Evolutionary conservation across 2,888 invertebrate species (phyloP).

Genomic region (Agrilus mali): DNA sequence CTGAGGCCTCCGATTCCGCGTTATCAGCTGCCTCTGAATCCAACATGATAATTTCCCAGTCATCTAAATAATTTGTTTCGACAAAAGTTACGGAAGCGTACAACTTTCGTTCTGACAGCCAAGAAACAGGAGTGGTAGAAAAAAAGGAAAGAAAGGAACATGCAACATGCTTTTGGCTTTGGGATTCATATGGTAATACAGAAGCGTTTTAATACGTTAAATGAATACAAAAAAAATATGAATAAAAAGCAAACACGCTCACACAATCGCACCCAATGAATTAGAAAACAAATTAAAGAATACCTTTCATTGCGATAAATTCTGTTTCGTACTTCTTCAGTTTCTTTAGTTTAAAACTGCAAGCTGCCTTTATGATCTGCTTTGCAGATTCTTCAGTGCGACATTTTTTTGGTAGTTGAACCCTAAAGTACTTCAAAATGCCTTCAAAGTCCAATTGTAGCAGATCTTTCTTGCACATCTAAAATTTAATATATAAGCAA

Average conservation of each 20-base stretch:
- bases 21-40: conserved; percentile 46
- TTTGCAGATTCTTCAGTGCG: conserved; percentile 81
- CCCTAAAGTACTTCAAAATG: conserved; percentile 94
- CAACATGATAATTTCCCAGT: conserved; percentile 35
- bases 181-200: too few species aligned
- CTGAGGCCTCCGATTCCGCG: conserved; percentile 43
- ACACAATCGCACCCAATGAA: neutral
- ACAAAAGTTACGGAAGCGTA: too few species aligned
- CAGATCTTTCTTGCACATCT: conserved; percentile 78
- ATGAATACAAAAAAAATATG: too few species aligned
- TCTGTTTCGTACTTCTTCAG: conserved; percentile 92
- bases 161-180: too few species aligned
- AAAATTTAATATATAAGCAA: conserved; percentile 16
- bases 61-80: conserved; percentile 22
- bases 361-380: conserved; percentile 80
- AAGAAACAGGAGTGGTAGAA: too few species aligned
- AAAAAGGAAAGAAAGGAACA: too few species aligned
- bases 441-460: conserved; percentile 94
- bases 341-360: conserved; percentile 84
- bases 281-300: too few species aligned
- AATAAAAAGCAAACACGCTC: too few species aligned
- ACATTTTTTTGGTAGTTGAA: conserved; percentile 92
- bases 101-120: too few species aligned
- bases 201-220: too few species aligned
- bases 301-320: conserved; percentile 64